These are phyloP conservation scores for Gallinago undulata DNA, from an alignment of 2,113 vertebrate genomes.

Conservation along the genomic window DNA sequence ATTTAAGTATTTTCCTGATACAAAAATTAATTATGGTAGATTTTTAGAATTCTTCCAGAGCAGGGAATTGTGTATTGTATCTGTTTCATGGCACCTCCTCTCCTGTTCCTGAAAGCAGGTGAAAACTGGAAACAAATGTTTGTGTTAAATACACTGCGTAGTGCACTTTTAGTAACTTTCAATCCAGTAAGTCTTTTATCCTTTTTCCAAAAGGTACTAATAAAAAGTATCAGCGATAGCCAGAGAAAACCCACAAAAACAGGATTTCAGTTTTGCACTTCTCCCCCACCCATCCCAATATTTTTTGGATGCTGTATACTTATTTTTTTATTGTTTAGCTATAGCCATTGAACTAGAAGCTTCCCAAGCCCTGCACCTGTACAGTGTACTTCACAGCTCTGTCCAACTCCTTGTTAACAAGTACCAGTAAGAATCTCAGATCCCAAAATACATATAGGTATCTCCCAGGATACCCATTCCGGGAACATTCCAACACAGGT, in stretches of 20 bases:
- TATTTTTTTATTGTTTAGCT: neutral
- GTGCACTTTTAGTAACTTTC: neutral
- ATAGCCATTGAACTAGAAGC: neutral
- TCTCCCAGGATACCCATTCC: neutral
- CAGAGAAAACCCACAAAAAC: neutral
- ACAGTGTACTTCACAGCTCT: neutral
- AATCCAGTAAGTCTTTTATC: neutral
- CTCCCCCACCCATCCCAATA: fast-evolving
- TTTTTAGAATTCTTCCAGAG: neutral
- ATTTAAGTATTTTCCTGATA: neutral
- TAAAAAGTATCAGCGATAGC: neutral
- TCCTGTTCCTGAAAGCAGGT: neutral
- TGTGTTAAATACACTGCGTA: neutral
- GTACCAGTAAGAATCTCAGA: neutral
- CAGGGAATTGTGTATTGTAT: neutral
- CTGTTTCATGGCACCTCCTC: neutral
- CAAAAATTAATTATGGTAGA: neutral
- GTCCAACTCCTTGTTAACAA: neutral
- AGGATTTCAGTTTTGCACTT: neutral
- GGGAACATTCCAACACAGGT: neutral
- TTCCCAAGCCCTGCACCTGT: neutral
- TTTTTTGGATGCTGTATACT: neutral
- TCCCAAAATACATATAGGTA: neutral
- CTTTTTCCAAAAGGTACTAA: neutral
- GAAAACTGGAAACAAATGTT: neutral